Conservation (phyloP, 2,888 invertebrate genomes). For the Opisthograptis luteolata region DNA sequence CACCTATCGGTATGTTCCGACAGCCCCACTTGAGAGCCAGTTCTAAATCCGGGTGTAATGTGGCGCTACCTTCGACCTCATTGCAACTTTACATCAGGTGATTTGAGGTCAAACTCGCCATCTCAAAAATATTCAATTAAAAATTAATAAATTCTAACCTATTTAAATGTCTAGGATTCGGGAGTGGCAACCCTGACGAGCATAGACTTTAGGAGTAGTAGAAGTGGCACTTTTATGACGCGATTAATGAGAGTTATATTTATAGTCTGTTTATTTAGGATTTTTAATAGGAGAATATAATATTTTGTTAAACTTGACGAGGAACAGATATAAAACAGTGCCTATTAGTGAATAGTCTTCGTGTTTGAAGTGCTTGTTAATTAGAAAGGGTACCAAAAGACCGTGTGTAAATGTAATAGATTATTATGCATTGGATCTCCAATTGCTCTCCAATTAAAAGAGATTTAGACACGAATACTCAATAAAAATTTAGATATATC, state of each 20-base stretch:
- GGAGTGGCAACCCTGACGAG: constrained; percentile 15
- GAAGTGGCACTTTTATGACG: constrained; percentile 49
- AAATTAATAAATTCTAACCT: too few species aligned
- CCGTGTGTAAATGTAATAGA: neutral
- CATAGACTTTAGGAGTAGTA: constrained; percentile 36
- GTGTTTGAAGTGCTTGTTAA: constrained; percentile 15
- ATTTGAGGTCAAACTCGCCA: too few species aligned
- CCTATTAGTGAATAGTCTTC: constrained; percentile 20
- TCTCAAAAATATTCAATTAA: too few species aligned
- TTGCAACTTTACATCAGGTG: too few species aligned
- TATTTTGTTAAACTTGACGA: constrained; percentile 33
- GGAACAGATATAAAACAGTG: constrained; percentile 27
- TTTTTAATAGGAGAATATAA: constrained; percentile 36
- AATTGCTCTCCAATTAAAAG: too few species aligned
- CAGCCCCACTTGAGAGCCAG: too few species aligned
- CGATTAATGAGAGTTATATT: constrained; percentile 27
- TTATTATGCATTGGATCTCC: constrained; percentile 2
- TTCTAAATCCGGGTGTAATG: too few species aligned
- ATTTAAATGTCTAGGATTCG: too few species aligned
- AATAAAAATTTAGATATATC: too few species aligned
- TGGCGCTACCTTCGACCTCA: too few species aligned
- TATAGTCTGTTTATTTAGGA: constrained; percentile 29
- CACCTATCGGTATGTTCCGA: too few species aligned
- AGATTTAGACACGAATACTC: too few species aligned
- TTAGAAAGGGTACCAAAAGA: constrained; percentile 12